Percentiles rank a stretch among this genome's conserved stretches.
Evolutionary conservation across 2,797 vertebrate species (phyloP).

Genomic region (Borostomias antarcticus): DNA sequence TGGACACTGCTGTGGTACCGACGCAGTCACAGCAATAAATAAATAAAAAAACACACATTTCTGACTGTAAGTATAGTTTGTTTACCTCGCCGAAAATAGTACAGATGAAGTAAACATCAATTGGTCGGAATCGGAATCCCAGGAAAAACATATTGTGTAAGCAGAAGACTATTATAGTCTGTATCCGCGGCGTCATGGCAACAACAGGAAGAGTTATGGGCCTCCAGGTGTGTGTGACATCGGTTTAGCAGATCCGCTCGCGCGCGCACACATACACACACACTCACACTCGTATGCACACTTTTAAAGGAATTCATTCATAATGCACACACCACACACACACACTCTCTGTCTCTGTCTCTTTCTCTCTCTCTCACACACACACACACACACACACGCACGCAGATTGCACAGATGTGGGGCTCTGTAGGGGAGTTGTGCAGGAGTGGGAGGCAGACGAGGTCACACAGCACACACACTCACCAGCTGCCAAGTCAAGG

Average conservation of each 20-base stretch:
- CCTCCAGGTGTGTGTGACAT: constrained; percentile 19
- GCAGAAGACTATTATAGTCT: constrained; percentile 14
- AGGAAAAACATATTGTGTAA: no score
- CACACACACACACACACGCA: not conserved
- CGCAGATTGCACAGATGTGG: not conserved
- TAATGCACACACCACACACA: not conserved
- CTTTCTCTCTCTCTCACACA: not conserved
- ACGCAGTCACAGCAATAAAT: no score
- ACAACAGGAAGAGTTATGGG: constrained; percentile 16
- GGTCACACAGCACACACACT: constrained; percentile 1
- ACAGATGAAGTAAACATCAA: no score
- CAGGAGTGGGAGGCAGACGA: no score
- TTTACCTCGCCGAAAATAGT: no score
- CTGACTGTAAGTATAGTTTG: no score
- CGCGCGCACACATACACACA: not conserved
- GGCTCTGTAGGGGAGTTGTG: no score
- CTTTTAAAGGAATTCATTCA: no score
- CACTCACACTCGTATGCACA: no score
- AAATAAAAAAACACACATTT: no score
- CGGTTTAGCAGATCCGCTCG: not conserved
- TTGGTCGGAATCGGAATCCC: no score
- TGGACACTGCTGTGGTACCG: no score
- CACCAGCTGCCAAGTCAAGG: not conserved
- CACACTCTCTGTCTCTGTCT: not conserved
- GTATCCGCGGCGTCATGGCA: constrained; percentile 13